These are phyloP conservation scores for Stomorhina lunata DNA, from an alignment of 2,888 invertebrate species.

Conservation along the genomic window DNA sequence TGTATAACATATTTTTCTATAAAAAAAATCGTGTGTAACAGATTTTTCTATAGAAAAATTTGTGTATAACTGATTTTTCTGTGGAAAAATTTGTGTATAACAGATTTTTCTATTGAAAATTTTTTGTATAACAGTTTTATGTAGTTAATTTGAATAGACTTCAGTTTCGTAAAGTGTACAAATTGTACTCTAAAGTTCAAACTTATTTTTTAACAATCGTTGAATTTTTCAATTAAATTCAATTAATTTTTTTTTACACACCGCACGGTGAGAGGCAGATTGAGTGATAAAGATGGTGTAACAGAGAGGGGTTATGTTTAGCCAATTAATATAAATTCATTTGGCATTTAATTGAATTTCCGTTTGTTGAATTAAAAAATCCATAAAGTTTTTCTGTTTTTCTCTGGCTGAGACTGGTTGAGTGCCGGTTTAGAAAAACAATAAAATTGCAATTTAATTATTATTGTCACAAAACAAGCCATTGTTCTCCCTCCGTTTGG, in stretches of 20 bases:
- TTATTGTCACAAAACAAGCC: background rate
- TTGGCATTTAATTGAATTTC: conserved; percentile 50
- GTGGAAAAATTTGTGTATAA: background rate
- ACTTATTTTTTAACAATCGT: background rate
- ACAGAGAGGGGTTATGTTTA: background rate
- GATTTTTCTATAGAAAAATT: no score
- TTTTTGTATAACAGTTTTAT: background rate
- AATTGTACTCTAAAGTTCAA: background rate
- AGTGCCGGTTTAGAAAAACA: background rate
- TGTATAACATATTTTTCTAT: no score
- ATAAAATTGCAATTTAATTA: conserved; percentile 21
- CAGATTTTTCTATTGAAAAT: background rate
- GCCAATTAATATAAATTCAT: conserved; percentile 32
- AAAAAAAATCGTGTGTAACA: no score
- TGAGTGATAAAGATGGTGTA: no score
- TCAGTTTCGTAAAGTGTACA: background rate
- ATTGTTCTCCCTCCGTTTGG: background rate
- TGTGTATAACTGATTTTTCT: no score
- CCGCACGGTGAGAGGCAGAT: no score
- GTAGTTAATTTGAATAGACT: background rate
- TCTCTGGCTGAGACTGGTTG: background rate
- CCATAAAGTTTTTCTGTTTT: background rate
- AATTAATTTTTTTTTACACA: background rate
- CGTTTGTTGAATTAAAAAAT: conserved; percentile 20
- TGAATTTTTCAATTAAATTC: no score